These are phyloP conservation scores for Diogma glabrata DNA, from an alignment of 2,888 invertebrate genomes.

Conservation along the genomic window DNA sequence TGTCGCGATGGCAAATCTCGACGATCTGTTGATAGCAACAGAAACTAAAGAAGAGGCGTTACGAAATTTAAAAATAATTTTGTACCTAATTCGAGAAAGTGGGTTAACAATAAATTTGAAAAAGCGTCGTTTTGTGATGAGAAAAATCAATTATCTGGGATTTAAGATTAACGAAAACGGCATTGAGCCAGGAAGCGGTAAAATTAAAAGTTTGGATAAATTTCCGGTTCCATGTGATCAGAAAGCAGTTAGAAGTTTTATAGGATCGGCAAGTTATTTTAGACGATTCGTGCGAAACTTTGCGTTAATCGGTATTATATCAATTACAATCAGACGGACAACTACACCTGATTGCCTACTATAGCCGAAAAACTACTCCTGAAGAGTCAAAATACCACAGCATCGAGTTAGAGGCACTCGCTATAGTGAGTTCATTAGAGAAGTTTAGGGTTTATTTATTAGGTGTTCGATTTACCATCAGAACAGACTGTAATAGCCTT, in stretches of 20 bases:
- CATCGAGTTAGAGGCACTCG: slow-evolving; percentile 14
- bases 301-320: slow-evolving; percentile 7
- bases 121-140: background rate
- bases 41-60: too few species aligned
- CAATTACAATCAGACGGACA: background rate
- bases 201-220: too few species aligned
- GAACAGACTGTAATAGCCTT: slow-evolving; percentile 24
- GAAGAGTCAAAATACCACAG: slow-evolving; percentile 7
- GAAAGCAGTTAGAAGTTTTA: background rate
- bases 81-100: too few species aligned
- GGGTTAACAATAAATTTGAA: background rate
- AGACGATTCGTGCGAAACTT: too few species aligned
- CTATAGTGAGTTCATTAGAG: slow-evolving; percentile 20
- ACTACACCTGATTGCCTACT: slow-evolving; percentile 10
- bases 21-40: background rate
- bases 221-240: background rate
- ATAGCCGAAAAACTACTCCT: too few species aligned
- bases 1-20: background rate
- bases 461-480: slow-evolving; percentile 19
- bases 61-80: too few species aligned
- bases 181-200: background rate
- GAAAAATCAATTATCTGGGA: background rate
- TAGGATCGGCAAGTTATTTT: slow-evolving; percentile 10
- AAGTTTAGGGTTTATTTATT: slow-evolving; percentile 22
- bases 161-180: background rate